Evolutionary conservation across 1,140 invertebrate species (phyloP).

Genomic region (Luehdorfia chinensis): DNA sequence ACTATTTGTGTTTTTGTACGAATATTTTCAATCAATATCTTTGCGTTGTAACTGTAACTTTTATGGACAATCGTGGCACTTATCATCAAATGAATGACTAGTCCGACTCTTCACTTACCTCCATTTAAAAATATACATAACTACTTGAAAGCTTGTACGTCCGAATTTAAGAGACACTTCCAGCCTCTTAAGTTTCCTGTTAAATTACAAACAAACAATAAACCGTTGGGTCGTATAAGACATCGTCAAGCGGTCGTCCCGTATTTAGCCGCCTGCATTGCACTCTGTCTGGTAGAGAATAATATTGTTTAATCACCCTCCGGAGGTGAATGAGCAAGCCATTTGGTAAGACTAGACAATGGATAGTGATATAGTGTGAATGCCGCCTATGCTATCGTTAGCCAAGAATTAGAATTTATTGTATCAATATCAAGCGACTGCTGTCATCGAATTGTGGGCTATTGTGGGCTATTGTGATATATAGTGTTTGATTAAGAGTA

Average conservation of each 20-base stretch:
- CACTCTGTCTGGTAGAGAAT: constrained; percentile 2
- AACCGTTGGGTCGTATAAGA: constrained; percentile 11
- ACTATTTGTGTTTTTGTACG: no score
- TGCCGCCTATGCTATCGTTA: not conserved
- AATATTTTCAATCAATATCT: no score
- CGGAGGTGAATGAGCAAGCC: not conserved
- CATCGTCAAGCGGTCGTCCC: not conserved
- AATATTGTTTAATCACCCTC: constrained; percentile 10
- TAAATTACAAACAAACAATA: constrained; percentile 16
- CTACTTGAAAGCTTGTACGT: no score
- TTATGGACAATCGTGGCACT: no score
- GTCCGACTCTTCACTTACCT: no score
- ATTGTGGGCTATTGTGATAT: not conserved
- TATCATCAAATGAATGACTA: no score
- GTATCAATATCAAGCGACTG: constrained; percentile 4
- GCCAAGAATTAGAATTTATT: constrained; percentile 9
- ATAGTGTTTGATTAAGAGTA: no score
- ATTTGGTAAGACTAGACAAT: constrained; percentile 6
- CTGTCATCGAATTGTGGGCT: not conserved
- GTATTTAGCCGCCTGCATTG: constrained; percentile 6
- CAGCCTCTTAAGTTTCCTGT: not conserved
- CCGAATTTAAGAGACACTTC: not conserved
- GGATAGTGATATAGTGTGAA: not conserved
- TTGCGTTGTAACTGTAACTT: no score
- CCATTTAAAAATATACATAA: no score